These are phyloP conservation scores for Pocota personata DNA, from an alignment of 2,888 invertebrate genomes.

Conservation along the genomic window DNA sequence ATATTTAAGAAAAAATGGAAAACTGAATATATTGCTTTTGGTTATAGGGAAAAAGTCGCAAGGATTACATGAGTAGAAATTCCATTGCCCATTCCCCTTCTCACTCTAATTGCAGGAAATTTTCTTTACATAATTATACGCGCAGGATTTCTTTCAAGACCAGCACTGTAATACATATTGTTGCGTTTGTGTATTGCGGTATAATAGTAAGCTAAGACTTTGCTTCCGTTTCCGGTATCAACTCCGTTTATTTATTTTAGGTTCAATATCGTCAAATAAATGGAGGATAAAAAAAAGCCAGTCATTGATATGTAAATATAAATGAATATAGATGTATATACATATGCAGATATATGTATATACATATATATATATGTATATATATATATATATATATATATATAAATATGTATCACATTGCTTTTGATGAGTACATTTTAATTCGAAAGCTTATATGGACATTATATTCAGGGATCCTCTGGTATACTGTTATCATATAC, in stretches of 20 bases:
- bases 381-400: background rate
- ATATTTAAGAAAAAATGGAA: background rate
- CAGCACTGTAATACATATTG: background rate
- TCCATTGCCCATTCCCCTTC: slow-evolving; percentile 8
- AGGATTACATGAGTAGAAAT: slow-evolving; percentile 8
- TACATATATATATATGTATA: background rate
- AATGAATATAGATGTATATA: background rate
- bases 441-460: background rate
- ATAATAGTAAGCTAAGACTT: background rate
- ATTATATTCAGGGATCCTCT: background rate
- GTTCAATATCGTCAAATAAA: background rate
- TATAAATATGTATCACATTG: too few relatives aligned
- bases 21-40: background rate
- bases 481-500: background rate
- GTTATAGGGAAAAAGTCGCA: background rate
- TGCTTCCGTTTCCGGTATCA: background rate
- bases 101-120: slow-evolving; percentile 40
- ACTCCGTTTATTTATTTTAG: background rate
- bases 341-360: background rate
- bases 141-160: slow-evolving; percentile 19
- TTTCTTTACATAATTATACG: slow-evolving; percentile 25
- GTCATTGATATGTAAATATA: too few relatives aligned
- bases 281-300: background rate
- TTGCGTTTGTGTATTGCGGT: too few relatives aligned
- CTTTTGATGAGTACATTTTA: background rate